Evolutionary conservation across 2,888 invertebrate genomes (phyloP).

Genomic region (Zonitis immaculata): DNA sequence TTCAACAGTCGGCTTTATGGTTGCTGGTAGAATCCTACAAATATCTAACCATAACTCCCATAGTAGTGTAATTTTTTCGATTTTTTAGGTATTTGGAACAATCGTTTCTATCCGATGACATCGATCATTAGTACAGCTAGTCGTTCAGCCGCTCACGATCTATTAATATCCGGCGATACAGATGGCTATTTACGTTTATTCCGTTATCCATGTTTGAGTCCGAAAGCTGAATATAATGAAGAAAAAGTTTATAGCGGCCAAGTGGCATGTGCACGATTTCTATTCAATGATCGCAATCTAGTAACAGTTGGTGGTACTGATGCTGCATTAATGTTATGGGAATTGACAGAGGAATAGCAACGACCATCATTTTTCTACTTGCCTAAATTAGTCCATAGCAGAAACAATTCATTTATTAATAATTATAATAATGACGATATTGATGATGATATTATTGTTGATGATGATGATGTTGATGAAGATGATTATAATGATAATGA

Average conservation of each 20-base stretch:
- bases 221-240: conserved; percentile 83
- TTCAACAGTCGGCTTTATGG: conserved; percentile 80
- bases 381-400: conserved; percentile 24
- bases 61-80: not conserved
- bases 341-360: conserved; percentile 73
- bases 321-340: conserved; percentile 88
- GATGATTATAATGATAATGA: conserved; percentile 13
- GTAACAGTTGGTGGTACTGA: conserved; percentile 84
- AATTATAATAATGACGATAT: not conserved
- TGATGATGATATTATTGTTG: too few species aligned
- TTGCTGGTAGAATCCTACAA: conserved; percentile 60
- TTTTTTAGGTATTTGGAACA: conserved; percentile 77
- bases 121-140: conserved; percentile 78
- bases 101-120: conserved; percentile 80
- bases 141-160: conserved; percentile 77
- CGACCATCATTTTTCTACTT: conserved; percentile 32
- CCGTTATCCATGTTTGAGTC: conserved; percentile 80
- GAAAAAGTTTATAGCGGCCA: conserved; percentile 83
- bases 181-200: conserved; percentile 66
- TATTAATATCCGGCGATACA: conserved; percentile 81
- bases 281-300: conserved; percentile 80
- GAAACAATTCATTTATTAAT: conserved; percentile 17
- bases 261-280: conserved; percentile 73
- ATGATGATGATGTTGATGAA: conserved; percentile 4
- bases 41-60: too few species aligned